These are phyloP conservation scores for Crotalus helleri DNA, from an alignment of 2,113 vertebrate genomes.

Conservation along the genomic window DNA sequence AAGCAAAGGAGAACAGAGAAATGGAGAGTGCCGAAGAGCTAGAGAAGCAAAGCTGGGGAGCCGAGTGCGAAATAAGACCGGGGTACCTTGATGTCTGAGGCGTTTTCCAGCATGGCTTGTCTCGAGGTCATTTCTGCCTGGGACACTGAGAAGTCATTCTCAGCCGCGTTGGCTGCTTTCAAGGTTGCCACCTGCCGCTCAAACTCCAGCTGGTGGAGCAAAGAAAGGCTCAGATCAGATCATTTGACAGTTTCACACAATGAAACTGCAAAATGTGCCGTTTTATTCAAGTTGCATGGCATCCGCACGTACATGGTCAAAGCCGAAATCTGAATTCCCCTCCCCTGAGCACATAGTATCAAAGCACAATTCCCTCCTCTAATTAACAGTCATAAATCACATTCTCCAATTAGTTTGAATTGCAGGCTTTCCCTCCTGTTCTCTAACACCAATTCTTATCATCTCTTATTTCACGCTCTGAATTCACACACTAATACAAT, in stretches of 20 bases:
- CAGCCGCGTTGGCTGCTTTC: constrained; percentile 78
- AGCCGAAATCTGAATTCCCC: too few species aligned
- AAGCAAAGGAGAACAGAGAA: not conserved
- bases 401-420: too few species aligned
- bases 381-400: too few species aligned
- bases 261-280: too few species aligned
- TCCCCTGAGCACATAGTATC: too few species aligned
- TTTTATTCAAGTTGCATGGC: too few species aligned
- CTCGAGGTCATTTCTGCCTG: constrained; percentile 89
- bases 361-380: too few species aligned
- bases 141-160: constrained; percentile 88
- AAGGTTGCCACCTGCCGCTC: constrained; percentile 81
- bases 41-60: not conserved
- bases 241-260: not conserved
- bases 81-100: constrained; percentile 88
- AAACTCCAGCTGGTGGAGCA: constrained; percentile 76
- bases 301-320: too few species aligned
- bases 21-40: not conserved
- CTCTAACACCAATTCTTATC: too few species aligned
- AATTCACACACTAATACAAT: too few species aligned
- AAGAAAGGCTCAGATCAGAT: not conserved
- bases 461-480: too few species aligned
- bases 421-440: too few species aligned
- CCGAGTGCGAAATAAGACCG: fast-evolving
- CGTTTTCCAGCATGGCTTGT: constrained; percentile 91